phyloP scores from a whole-genome alignment of 2,113 vertebrate genomes.

The Oreocharis arfaki region DNA sequence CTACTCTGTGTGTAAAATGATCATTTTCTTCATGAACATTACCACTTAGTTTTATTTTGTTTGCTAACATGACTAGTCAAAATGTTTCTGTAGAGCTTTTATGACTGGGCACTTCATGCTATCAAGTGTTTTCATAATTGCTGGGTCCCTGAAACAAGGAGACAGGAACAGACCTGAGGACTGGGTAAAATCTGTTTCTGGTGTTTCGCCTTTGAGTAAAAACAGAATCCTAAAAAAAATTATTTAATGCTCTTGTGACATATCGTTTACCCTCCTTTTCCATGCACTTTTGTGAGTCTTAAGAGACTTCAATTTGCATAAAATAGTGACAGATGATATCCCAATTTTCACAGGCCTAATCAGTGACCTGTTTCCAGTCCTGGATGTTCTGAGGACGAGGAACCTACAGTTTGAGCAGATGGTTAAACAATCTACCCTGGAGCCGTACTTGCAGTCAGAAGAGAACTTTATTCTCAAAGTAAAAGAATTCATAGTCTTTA shows the following conservation, averaged over 20 bases:
- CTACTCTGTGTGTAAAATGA: background rate
- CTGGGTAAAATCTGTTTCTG: slow-evolving; percentile 66
- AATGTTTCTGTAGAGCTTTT: slow-evolving; percentile 72
- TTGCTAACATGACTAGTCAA: background rate
- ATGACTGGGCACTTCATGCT: slow-evolving; percentile 77
- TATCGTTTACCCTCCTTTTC: background rate
- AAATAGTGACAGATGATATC: slow-evolving; percentile 84
- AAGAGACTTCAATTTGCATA: slow-evolving; percentile 85
- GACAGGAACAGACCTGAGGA: slow-evolving; percentile 76
- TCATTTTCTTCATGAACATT: background rate
- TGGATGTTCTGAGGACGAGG: slow-evolving; percentile 77
- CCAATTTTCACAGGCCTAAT: slow-evolving; percentile 80
- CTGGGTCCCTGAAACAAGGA: slow-evolving; percentile 73
- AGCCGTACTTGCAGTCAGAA: slow-evolving; percentile 83
- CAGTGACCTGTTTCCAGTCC: slow-evolving; percentile 81
- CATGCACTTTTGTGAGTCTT: slow-evolving; percentile 81
- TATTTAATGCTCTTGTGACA: background rate
- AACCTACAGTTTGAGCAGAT: slow-evolving; percentile 78
- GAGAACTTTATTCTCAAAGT: slow-evolving; percentile 87
- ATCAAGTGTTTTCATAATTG: slow-evolving; percentile 81
- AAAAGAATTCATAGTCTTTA: slow-evolving; percentile 23
- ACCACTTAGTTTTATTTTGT: background rate
- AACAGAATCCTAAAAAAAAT: background rate
- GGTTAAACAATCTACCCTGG: slow-evolving; percentile 75
- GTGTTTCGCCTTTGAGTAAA: background rate